Conservation (phyloP, 2,888 invertebrate genomes). For the Ophioninae sp. region DNA sequence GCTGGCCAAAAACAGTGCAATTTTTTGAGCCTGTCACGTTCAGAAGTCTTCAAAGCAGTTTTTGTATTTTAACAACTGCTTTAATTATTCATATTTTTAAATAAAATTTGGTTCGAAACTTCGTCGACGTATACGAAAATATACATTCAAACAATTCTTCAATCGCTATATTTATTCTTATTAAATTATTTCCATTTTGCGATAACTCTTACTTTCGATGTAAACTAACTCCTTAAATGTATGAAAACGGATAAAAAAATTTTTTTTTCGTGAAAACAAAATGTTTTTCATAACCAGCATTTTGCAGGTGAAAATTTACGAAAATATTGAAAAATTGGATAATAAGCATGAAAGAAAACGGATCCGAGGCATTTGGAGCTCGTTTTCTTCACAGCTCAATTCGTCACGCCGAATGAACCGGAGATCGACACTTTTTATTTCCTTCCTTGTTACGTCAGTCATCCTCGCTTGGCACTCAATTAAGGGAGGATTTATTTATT, state of each 20-base stretch:
- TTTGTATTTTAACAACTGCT: no score
- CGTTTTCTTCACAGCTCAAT: neutral
- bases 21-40: no score
- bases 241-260: neutral
- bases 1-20: no score
- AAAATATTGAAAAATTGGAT: neutral
- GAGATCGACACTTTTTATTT: slow-evolving; percentile 1
- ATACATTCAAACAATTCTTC: no score
- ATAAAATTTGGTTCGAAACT: no score
- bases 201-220: no score
- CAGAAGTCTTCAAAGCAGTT: no score
- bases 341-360: neutral
- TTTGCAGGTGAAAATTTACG: neutral
- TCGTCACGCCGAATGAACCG: neutral
- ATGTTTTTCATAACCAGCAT: neutral
- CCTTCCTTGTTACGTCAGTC: slow-evolving; percentile 14
- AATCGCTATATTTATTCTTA: no score
- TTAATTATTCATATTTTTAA: no score
- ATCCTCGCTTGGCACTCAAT: neutral
- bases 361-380: neutral
- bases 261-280: neutral
- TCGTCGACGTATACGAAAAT: no score
- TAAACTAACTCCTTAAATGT: neutral
- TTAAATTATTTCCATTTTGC: no score
- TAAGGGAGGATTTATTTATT: neutral